Evolutionary conservation across 2,797 vertebrate species (phyloP).

Genomic region (Eutrigla gurnardus): DNA sequence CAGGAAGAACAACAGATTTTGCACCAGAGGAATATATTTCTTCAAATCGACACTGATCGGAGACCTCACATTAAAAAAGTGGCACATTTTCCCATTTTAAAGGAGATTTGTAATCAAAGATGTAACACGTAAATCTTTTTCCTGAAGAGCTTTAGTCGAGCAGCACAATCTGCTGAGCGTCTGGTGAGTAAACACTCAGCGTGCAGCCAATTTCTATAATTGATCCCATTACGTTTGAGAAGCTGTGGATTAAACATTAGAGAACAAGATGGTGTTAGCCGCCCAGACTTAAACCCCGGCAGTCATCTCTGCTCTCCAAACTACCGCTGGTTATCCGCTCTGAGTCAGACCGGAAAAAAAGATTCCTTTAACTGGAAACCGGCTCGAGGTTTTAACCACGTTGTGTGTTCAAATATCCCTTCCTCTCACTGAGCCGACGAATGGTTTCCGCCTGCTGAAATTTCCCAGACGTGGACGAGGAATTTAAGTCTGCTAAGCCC

Average conservation of each 20-base stretch:
- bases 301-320: constrained; percentile 38
- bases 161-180: constrained; percentile 25
- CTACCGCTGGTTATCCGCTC: constrained; percentile 4
- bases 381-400: neutral
- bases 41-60: neutral
- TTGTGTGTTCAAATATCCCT: neutral
- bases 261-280: constrained; percentile 55
- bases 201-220: constrained; percentile 59
- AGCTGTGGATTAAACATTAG: constrained; percentile 66
- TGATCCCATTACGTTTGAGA: constrained; percentile 69
- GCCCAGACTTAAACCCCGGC: constrained; percentile 23
- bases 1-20: no score
- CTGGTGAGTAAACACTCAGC: constrained; percentile 56
- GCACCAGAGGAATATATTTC: neutral
- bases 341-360: constrained; percentile 3
- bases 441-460: neutral
- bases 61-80: neutral
- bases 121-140: constrained; percentile 17
- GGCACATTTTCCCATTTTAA: neutral
- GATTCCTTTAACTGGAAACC: neutral
- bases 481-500: neutral
- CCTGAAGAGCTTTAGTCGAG: constrained; percentile 49
- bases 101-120: constrained; percentile 19
- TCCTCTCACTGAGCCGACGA: neutral
- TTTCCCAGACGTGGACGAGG: neutral